Evolutionary conservation across 2,797 vertebrate genomes (phyloP), one percentile per base, ranked within the genome.

Genomic region (Myioborus melanocephalus): DNA sequence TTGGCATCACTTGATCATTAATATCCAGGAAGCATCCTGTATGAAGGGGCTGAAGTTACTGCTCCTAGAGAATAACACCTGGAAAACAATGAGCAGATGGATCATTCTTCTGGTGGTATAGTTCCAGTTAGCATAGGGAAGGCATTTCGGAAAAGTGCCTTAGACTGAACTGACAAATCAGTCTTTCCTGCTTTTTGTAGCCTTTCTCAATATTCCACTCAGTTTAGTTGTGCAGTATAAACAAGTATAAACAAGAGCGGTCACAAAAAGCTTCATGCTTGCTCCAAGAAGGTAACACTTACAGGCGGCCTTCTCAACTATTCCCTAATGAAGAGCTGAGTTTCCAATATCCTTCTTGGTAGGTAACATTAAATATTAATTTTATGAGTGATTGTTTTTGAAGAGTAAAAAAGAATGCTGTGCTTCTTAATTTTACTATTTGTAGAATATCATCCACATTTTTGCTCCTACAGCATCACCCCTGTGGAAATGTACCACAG

Each of bases 1-100:
- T 69, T 91, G 73, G 66, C 70, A 86, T 78, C 79, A 91, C 63
- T 76, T 69, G 66, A 90, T 82, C 90, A 89, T 93, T 96, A 93
- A 93, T 87, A 64, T 85, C 76, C 50, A 85, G 93, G 86, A 80
- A 91, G 81, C 3, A 37, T 61, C 70, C 61, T 37, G 53, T 80
- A 91, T 37, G n/a, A 94, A 96, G 64, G 32, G 35, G 41, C 21
- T 37, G 57, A 72, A 82, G 39, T 80, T 72, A 76, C 8, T 69
- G 49, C 41, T 92, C 49, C 65, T 77, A 91, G 56, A 92, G 26
- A 85, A 60, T 44, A 87, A 93, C 85, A 85, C 83, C 68, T 70
- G 59, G 63, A 89, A 89, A 92, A 87, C 49, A 90, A 87, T 9
- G 28, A 88, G 87, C 87, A 91, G 87, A 61, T 21, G 55, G 86